Percentiles rank a stretch among this genome's conserved stretches.
These are phyloP conservation scores for Plestiodon gilberti DNA, from an alignment of 2,113 vertebrate genomes.

Conservation along the genomic window DNA sequence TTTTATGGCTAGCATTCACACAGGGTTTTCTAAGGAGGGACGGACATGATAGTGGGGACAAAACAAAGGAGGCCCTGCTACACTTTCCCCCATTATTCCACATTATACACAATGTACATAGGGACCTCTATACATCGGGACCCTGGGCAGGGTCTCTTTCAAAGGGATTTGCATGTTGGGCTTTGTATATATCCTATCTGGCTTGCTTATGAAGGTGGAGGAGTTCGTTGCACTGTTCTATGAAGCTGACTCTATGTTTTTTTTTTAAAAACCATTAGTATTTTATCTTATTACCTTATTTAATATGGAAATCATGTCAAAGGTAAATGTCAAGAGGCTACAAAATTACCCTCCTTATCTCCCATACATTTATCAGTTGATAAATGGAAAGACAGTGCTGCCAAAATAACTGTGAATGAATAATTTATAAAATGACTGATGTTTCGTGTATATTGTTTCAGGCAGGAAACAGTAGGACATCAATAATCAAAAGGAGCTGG, in stretches of 20 bases:
- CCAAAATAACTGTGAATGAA: constrained; percentile 86
- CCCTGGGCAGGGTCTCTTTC: background rate
- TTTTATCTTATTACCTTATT: constrained; percentile 78
- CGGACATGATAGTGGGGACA: background rate
- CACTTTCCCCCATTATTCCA: background rate
- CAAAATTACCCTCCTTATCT: constrained; percentile 81
- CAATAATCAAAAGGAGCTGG: constrained; percentile 85
- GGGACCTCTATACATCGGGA: too few relatives aligned
- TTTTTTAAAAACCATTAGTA: constrained; percentile 64
- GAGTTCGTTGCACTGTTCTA: constrained; percentile 42
- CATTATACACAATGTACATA: background rate
- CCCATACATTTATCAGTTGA: constrained; percentile 80
- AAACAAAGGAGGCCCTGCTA: background rate
- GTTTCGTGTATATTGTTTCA: constrained; percentile 80
- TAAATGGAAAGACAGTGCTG: constrained; percentile 81
- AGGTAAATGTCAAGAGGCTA: constrained; percentile 83
- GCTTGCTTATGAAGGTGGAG: rapidly evolving
- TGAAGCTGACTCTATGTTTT: constrained; percentile 51
- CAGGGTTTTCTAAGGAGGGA: background rate
- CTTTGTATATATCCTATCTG: rapidly evolving
- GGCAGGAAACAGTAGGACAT: constrained; percentile 85
- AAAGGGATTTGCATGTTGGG: background rate
- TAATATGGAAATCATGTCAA: constrained; percentile 83
- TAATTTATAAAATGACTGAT: constrained; percentile 87
- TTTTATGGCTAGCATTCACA: background rate